Percentiles rank a stretch among this genome's conserved stretches.
phyloP scores from a whole-genome alignment of 2,888 invertebrate genomes.

The Malacosoma neustria region DNA sequence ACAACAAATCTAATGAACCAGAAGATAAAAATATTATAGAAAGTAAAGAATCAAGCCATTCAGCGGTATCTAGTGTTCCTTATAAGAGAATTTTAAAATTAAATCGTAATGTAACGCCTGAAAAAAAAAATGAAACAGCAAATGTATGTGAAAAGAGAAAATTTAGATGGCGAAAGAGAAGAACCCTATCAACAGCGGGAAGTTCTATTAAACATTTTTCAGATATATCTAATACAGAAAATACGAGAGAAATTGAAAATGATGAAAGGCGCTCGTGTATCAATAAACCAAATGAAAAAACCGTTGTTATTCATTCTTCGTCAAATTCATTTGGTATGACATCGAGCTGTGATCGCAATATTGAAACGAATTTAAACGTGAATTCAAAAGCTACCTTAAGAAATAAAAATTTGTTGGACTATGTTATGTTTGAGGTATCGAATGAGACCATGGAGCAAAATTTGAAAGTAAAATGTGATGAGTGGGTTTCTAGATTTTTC shows the following conservation, averaged over 20 bases:
- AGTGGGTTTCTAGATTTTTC: slow-evolving; percentile 51
- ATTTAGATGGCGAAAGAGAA: slow-evolving; percentile 33
- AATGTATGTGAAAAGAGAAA: slow-evolving; percentile 22
- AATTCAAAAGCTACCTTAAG: slow-evolving; percentile 4
- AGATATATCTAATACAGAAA: too few species aligned
- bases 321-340: slow-evolving; percentile 31
- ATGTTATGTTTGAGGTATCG: slow-evolving; percentile 38
- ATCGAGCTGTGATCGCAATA: slow-evolving; percentile 27
- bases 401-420: slow-evolving; percentile 10
- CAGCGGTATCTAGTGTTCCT: neutral
- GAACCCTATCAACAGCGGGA: neutral
- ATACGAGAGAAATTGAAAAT: too few species aligned
- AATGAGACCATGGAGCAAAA: slow-evolving; percentile 34
- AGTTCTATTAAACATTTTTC: too few species aligned
- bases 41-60: too few species aligned
- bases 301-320: slow-evolving; percentile 24
- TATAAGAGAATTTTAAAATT: slow-evolving; percentile 4
- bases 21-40: too few species aligned
- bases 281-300: too few species aligned
- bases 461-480: slow-evolving; percentile 38
- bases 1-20: too few species aligned
- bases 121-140: too few species aligned
- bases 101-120: slow-evolving; percentile 2
- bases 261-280: too few species aligned
- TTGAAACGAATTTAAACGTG: slow-evolving; percentile 12